phyloP scores from a whole-genome alignment of 2,888 invertebrate genomes.

The Pelosia muscerda region DNA sequence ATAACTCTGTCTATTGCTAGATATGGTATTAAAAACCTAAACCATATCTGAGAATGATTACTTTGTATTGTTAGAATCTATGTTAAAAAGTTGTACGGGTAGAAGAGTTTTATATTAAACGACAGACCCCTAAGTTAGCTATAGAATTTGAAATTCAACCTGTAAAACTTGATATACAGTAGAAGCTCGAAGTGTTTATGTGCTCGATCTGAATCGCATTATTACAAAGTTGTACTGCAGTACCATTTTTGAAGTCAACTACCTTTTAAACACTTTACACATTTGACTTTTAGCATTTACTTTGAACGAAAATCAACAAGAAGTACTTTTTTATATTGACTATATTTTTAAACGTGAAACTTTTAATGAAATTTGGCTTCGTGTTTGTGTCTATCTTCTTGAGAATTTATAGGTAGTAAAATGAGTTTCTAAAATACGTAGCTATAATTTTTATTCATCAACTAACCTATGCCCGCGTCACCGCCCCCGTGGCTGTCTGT shows the following conservation, averaged over 20 bases:
- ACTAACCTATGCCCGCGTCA: too few relatives aligned
- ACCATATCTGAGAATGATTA: neutral
- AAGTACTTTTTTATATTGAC: conserved; percentile 9
- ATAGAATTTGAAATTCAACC: neutral
- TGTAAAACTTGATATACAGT: neutral
- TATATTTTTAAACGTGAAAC: conserved; percentile 10
- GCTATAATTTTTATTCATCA: too few relatives aligned
- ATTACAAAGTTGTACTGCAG: conserved; percentile 12
- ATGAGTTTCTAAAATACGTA: too few relatives aligned
- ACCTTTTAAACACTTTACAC: conserved; percentile 19
- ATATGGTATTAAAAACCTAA: neutral
- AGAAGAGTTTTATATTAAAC: neutral
- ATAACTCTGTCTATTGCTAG: neutral
- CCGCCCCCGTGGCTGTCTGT: too few relatives aligned
- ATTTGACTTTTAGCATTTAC: conserved; percentile 24
- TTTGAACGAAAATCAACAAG: conserved; percentile 15
- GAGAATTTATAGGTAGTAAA: neutral
- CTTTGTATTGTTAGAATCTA: neutral
- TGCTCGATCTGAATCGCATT: neutral
- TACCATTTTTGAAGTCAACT: neutral
- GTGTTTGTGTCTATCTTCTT: too few relatives aligned
- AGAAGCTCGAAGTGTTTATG: neutral
- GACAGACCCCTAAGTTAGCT: neutral
- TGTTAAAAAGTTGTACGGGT: neutral
- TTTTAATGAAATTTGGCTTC: neutral